Evolutionary conservation across 2,797 vertebrate species (phyloP), one percentile per base, ranked within the genome.

Genomic region (Halcyon smyrnensis): DNA sequence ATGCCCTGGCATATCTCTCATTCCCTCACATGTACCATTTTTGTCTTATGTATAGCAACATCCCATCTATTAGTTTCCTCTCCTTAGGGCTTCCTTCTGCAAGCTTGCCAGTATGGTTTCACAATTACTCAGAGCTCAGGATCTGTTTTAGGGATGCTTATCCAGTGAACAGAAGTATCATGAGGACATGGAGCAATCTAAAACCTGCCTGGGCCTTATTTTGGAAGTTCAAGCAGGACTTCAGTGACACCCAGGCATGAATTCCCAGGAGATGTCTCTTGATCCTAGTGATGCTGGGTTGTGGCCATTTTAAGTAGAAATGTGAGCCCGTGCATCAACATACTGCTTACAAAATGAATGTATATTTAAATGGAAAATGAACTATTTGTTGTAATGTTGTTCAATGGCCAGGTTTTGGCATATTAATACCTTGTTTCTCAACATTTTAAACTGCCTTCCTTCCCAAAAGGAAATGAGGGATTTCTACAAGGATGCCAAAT

Each of bases 391-490:
- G 83, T 39, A 27, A 9, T 6, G 12, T 84, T 88, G 82, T 93
- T 78, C 75, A 37, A 28, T 15, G 24, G 20, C 37, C 37, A 70
- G 37, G 62, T 96, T 90, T 81, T 30, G 27, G 54, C 90, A 64
- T 83, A 36, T 96, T 89, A 93, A 64, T 89, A 81, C 64, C 56
- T 94, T 64, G 63, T 89, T 97, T 96, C 57, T 70, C 13, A 84
- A 56, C 82, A 68, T 56, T 92, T 94, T 69, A 30, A 97, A 78
- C 78, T 91, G 67, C 93, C 57, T 21, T 78, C 88, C 92, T 97
- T 97, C 76, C 87, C 92, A 91, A 79, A 81, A 95, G 92, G 93
- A 95, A 97, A 89, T 90, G 34, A 95, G 89, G 89, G 90, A 89
- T 96, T 97, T 95, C 77, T 80, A 85, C 62, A 84, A 60, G 45